These are phyloP conservation scores for Lepidothrix coronata DNA, from an alignment of 2,113 vertebrate species.

Conservation along the genomic window DNA sequence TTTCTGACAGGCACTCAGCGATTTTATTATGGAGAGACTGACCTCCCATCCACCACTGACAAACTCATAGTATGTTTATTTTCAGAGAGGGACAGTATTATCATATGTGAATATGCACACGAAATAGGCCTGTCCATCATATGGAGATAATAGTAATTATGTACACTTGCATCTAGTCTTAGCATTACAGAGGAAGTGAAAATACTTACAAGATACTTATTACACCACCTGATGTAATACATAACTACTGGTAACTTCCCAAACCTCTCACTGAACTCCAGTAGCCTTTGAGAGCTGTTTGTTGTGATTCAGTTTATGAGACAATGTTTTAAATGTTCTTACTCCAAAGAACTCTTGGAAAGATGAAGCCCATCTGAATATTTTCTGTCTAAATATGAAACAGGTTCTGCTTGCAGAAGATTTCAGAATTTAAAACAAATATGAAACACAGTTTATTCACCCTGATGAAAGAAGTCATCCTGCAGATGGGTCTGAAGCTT, in stretches of 20 bases:
- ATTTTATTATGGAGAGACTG: neutral
- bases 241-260: constrained; percentile 19
- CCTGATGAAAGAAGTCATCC: neutral
- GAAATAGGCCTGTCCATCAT: neutral
- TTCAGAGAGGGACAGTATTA: neutral
- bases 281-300: constrained; percentile 53
- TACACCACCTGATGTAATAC: constrained; percentile 28
- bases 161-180: neutral
- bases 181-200: constrained; percentile 6
- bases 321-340: neutral
- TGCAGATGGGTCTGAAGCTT: neutral
- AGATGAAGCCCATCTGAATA: neutral
- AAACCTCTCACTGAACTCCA: constrained; percentile 51
- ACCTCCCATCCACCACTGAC: neutral
- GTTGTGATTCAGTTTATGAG: neutral
- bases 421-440: constrained; percentile 28
- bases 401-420: neutral
- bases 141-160: neutral
- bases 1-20: neutral
- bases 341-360: neutral
- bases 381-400: constrained; percentile 1
- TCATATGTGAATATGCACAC: neutral
- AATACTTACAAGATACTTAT: neutral
- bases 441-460: neutral
- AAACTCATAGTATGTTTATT: neutral